Evolutionary conservation across 2,797 vertebrate genomes (phyloP).

Genomic region (Orestias chungarensis): DNA sequence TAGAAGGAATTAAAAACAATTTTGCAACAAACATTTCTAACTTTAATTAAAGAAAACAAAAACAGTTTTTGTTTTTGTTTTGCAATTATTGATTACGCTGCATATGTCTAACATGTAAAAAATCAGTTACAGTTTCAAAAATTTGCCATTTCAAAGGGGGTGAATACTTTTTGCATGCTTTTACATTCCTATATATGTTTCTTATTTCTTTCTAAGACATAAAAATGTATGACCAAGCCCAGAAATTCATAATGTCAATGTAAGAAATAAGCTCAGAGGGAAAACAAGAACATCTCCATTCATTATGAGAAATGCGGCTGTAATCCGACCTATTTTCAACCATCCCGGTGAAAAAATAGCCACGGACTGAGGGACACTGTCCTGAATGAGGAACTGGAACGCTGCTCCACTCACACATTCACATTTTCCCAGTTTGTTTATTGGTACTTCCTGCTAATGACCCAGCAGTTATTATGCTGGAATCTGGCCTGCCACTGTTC

Average conservation of each 20-base stretch:
- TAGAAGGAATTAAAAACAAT: too few species aligned
- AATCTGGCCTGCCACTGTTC: constrained; percentile 59
- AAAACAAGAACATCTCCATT: background rate
- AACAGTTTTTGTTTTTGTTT: too few species aligned
- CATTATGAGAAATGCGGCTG: background rate
- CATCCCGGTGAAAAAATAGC: constrained; percentile 39
- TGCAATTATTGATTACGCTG: too few species aligned
- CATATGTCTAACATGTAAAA: too few species aligned
- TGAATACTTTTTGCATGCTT: background rate
- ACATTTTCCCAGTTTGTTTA: constrained; percentile 51
- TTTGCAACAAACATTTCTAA: too few species aligned
- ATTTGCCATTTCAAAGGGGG: background rate
- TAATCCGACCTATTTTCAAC: constrained; percentile 4
- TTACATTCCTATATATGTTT: background rate
- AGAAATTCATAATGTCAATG: background rate
- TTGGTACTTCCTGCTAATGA: constrained; percentile 68
- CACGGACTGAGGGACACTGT: constrained; percentile 40
- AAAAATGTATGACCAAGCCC: background rate
- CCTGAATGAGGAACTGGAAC: constrained; percentile 52
- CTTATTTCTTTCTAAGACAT: too few species aligned
- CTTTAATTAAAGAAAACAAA: too few species aligned
- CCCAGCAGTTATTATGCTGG: constrained; percentile 60
- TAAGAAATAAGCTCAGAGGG: background rate
- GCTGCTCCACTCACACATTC: constrained; percentile 26
- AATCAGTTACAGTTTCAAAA: background rate